Evolutionary conservation across 2,888 invertebrate species (phyloP).

Genomic region (Hedychridium roseum): DNA sequence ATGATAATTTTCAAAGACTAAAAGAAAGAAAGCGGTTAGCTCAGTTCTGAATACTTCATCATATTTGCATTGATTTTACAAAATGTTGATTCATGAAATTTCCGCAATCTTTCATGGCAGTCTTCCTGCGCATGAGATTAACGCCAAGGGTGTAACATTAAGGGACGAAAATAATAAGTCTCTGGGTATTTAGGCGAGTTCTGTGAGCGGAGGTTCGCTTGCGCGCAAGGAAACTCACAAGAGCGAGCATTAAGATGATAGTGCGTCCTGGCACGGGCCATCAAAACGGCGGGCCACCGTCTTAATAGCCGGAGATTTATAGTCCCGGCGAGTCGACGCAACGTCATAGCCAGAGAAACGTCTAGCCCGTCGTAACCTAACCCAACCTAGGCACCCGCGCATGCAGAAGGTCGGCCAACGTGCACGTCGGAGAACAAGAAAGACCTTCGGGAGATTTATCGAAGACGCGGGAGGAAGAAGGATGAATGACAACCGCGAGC

Average conservation of each 20-base stretch:
- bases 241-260: constrained; percentile 53
- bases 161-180: too few relatives aligned
- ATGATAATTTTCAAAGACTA: too few relatives aligned
- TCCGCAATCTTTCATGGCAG: too few relatives aligned
- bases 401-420: constrained; percentile 14
- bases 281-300: constrained; percentile 58
- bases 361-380: constrained; percentile 32
- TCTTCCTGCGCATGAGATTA: too few relatives aligned
- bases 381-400: constrained; percentile 23
- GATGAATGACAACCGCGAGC: too few relatives aligned
- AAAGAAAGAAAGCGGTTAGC: too few relatives aligned
- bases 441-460: constrained; percentile 16
- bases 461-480: constrained; percentile 18
- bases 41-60: too few relatives aligned
- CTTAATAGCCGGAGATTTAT: constrained; percentile 63
- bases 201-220: constrained; percentile 30
- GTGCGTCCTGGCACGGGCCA: constrained; percentile 55
- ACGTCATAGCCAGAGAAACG: constrained; percentile 27
- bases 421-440: constrained; percentile 12
- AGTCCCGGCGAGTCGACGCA: constrained; percentile 39
- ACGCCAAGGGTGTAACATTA: too few relatives aligned
- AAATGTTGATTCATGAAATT: too few relatives aligned
- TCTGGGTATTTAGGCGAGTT: too few relatives aligned
- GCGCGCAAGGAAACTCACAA: constrained; percentile 25
- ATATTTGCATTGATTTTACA: too few relatives aligned